These are phyloP conservation scores for Ochropleura leucogaster DNA, from an alignment of 2,888 invertebrate genomes.

Conservation along the genomic window DNA sequence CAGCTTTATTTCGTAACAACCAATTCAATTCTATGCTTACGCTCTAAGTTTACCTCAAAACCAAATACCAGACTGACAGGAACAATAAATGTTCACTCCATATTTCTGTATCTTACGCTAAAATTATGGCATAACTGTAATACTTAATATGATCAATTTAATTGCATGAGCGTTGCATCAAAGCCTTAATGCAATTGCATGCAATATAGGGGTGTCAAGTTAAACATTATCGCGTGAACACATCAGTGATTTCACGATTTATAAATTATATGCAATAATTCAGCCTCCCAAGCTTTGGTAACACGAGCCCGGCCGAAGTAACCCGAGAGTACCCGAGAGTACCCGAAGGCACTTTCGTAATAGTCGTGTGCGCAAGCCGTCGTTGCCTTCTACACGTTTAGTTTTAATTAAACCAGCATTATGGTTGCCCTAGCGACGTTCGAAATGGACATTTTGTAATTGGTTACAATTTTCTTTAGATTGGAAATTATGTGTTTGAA, in stretches of 20 bases:
- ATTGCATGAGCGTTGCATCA: slow-evolving; percentile 46
- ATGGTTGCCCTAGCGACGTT: slow-evolving; percentile 38
- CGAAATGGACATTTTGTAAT: slow-evolving; percentile 40
- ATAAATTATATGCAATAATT: slow-evolving; percentile 62
- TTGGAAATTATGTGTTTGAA: slow-evolving; percentile 33
- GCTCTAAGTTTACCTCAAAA: neutral
- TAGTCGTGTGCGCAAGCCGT: slow-evolving; percentile 36
- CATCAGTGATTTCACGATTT: slow-evolving; percentile 61
- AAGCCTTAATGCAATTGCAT: slow-evolving; percentile 38
- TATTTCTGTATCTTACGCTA: slow-evolving; percentile 18
- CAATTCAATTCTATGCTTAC: slow-evolving; percentile 10
- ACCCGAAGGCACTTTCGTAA: slow-evolving; percentile 61
- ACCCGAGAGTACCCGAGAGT: slow-evolving; percentile 55
- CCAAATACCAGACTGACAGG: slow-evolving; percentile 18
- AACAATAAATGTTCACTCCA: slow-evolving; percentile 17
- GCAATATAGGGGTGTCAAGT: slow-evolving; percentile 54
- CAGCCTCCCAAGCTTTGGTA: slow-evolving; percentile 56
- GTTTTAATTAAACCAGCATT: slow-evolving; percentile 61
- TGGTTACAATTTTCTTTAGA: slow-evolving; percentile 42
- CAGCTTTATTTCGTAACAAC: slow-evolving; percentile 13
- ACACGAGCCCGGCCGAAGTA: slow-evolving; percentile 56
- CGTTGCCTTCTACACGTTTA: slow-evolving; percentile 42
- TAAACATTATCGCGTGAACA: slow-evolving; percentile 51
- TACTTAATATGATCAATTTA: slow-evolving; percentile 46
- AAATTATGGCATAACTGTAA: slow-evolving; percentile 29